phyloP scores from a whole-genome alignment of 2,113 vertebrate species.

The Alligator sinensis region DNA sequence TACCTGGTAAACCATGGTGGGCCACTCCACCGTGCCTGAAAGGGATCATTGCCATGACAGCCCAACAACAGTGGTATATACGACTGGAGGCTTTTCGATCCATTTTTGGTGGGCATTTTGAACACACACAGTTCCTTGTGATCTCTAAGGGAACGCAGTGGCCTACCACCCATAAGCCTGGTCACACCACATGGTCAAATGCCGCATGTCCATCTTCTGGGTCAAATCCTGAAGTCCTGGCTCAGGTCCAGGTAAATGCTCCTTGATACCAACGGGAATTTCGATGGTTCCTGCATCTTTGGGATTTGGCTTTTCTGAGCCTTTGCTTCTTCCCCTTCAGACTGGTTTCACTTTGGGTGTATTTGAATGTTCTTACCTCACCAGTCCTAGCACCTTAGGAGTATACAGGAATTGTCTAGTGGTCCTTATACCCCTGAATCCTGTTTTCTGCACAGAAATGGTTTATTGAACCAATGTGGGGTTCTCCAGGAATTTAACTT shows the following conservation, averaged over 20 bases:
- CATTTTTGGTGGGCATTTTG: too few relatives aligned
- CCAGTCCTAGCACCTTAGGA: neutral
- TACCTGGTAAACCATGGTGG: neutral
- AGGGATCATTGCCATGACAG: neutral
- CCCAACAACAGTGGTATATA: rapidly evolving
- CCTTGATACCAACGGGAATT: neutral
- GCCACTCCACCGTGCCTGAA: neutral
- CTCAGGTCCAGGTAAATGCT: neutral
- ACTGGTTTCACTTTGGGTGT: neutral
- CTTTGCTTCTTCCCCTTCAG: neutral
- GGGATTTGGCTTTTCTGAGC: neutral
- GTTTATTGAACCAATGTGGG: neutral
- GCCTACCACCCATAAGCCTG: too few relatives aligned
- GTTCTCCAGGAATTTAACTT: neutral
- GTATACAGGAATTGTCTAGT: rapidly evolving
- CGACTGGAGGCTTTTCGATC: too few relatives aligned
- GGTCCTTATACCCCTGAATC: rapidly evolving
- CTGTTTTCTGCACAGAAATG: rapidly evolving
- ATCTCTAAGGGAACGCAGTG: too few relatives aligned
- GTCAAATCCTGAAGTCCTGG: neutral
- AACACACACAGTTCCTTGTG: too few relatives aligned
- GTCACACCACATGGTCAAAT: too few relatives aligned
- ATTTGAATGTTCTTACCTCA: neutral
- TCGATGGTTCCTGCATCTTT: neutral
- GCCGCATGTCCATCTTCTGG: neutral